Evolutionary conservation across 2,113 vertebrate species (phyloP).

Genomic region (Butorides virescens): DNA sequence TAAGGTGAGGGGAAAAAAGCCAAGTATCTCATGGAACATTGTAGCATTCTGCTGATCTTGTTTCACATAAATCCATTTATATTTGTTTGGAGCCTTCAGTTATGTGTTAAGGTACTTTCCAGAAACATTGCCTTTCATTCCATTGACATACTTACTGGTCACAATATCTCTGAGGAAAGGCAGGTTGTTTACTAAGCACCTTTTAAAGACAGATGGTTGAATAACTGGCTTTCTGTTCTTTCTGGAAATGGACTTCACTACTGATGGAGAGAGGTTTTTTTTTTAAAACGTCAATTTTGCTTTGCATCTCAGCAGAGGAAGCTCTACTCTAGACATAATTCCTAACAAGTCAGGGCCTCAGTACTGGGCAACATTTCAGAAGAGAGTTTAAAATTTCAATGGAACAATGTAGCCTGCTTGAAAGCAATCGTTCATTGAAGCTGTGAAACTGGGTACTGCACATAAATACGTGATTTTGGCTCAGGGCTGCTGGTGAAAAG

Average conservation of each 20-base stretch:
- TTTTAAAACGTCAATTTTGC: neutral
- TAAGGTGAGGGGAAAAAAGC: slow-evolving; percentile 10
- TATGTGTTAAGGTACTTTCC: neutral
- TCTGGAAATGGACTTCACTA: neutral
- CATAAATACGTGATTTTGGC: slow-evolving; percentile 11
- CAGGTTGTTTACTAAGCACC: neutral
- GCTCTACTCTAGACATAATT: neutral
- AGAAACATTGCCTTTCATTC: slow-evolving; percentile 31
- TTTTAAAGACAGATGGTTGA: slow-evolving; percentile 12
- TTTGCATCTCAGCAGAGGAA: neutral
- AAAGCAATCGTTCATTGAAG: neutral
- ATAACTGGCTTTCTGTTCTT: neutral
- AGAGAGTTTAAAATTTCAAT: neutral
- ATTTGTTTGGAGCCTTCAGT: neutral
- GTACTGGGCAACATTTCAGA: neutral
- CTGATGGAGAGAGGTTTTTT: neutral
- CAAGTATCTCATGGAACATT: slow-evolving; percentile 28
- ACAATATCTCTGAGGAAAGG: neutral
- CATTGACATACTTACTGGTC: slow-evolving; percentile 5
- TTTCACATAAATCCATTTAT: slow-evolving; percentile 41
- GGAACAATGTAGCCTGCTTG: neutral
- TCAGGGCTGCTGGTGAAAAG: neutral
- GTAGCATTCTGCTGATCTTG: neutral
- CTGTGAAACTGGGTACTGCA: neutral
- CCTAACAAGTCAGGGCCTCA: neutral